These are phyloP conservation scores for Anhinga anhinga DNA, from an alignment of 2,113 vertebrate genomes.

Conservation along the genomic window DNA sequence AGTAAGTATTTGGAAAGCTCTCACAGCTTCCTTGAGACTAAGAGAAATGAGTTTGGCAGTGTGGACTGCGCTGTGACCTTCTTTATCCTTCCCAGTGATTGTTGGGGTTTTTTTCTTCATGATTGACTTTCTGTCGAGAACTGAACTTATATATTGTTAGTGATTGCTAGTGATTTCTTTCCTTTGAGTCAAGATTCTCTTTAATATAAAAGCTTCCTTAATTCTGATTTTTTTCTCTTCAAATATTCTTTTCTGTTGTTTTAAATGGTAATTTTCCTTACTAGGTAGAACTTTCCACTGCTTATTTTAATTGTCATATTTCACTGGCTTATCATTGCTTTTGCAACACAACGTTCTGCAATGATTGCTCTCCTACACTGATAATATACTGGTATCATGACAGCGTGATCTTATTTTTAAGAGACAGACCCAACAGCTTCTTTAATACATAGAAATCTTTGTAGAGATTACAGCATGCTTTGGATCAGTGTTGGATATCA, in stretches of 20 bases:
- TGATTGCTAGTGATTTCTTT: background rate
- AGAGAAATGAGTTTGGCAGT: background rate
- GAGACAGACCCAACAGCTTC: background rate
- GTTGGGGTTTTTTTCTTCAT: background rate
- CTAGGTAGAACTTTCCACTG: background rate
- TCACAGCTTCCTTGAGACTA: background rate
- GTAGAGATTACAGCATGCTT: background rate
- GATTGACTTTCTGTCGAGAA: background rate
- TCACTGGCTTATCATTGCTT: background rate
- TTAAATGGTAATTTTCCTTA: background rate
- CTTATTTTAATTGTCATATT: background rate
- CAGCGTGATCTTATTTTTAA: background rate
- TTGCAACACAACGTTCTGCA: background rate
- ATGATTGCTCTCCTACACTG: background rate
- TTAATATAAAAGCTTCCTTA: background rate
- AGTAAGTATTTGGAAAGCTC: slow-evolving; percentile 9
- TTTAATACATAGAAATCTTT: background rate
- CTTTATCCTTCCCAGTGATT: background rate
- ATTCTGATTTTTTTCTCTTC: background rate
- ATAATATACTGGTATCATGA: background rate
- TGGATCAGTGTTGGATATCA: background rate
- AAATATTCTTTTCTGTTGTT: background rate
- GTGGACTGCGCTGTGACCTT: background rate
- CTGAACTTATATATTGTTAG: background rate
- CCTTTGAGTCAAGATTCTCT: background rate